These are phyloP conservation scores for Atherinosoma microstoma DNA, from an alignment of 2,797 vertebrate species.

Conservation along the genomic window DNA sequence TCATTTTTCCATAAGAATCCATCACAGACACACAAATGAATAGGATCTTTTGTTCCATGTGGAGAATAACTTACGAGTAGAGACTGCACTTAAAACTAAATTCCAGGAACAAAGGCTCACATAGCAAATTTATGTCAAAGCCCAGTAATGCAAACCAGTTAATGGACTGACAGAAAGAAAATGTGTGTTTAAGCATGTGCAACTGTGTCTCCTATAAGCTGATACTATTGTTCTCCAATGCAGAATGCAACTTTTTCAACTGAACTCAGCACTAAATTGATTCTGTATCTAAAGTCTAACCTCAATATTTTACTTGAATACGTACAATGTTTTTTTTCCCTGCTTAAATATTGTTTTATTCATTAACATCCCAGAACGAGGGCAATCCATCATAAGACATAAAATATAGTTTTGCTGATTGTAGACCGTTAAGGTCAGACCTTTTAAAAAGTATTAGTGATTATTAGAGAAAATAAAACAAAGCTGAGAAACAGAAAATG, in stretches of 20 bases:
- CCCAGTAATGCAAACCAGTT: constrained; percentile 66
- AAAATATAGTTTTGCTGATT: neutral
- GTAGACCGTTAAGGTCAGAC: no score
- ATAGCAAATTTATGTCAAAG: constrained; percentile 61
- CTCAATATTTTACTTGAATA: neutral
- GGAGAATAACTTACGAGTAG: constrained; percentile 61
- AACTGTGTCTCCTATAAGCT: constrained; percentile 61
- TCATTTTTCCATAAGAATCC: constrained; percentile 62
- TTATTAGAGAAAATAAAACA: neutral
- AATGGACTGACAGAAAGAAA: constrained; percentile 46
- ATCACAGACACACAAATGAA: constrained; percentile 62
- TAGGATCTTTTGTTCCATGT: constrained; percentile 65
- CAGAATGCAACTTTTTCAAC: constrained; percentile 51
- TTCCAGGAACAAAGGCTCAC: constrained; percentile 42
- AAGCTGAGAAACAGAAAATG: constrained; percentile 1
- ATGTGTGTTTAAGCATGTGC: constrained; percentile 50
- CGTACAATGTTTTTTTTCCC: neutral
- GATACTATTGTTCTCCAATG: constrained; percentile 49
- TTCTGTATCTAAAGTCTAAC: constrained; percentile 15
- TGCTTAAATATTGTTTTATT: neutral
- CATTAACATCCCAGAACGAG: neutral
- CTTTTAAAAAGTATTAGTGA: neutral
- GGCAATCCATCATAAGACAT: neutral
- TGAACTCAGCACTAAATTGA: constrained; percentile 42
- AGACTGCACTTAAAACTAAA: constrained; percentile 63